Base-by-base conservation (phyloP, 1,140 invertebrate genomes). In the Drosophila elegans region DNA sequence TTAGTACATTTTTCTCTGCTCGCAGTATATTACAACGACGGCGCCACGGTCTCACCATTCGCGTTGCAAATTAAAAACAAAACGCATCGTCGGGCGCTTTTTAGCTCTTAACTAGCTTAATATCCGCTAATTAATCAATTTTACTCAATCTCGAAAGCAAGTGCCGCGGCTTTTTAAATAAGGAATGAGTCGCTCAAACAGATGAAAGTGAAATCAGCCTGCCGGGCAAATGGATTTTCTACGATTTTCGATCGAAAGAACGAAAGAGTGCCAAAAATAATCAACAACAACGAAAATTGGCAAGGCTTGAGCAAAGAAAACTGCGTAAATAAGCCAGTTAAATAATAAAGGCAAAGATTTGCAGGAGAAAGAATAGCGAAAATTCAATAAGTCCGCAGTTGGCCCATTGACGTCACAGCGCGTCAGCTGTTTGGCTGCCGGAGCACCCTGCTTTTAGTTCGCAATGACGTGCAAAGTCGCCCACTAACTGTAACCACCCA, bases 361-460 rank as follows among this genome's bases (percentile, higher is more conserved):
- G 29, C 48, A 4, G 10, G 4, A 2, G 25, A 34, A 11, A 2
- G 29, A 48, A 29, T 6, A n/a, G 68, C 36, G 79, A 86, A 86
- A 86, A 86, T 52, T 75, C 83, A 76, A 86, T 86, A 81, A 42
- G 44, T 51, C 34, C 12, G 39, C 78, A 55, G 46, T 54, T 46
- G 71, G 42, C 56, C 78, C 46, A 67, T 78, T 82, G 80, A 82
- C 80, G 74, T 82, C 80, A 82, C 68, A 52, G 36, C 13, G 21
- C 27, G 48, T 53, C 80, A 84, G 80, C 71, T 80, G 75, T 56
- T 66, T 13, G 21, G 9, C 41, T 21, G 38, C n/a, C 13, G 57
- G 49, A 42, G 38, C 71, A 67, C 34, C 54, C 74, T 67, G 46
- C 44, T 63, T 53, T 29, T 54, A 1, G n/a, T 34, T 42, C 57